Evolutionary conservation across 2,888 invertebrate genomes (phyloP), one percentile per base, ranked within the genome.

Genomic region (Brenthis ino): DNA sequence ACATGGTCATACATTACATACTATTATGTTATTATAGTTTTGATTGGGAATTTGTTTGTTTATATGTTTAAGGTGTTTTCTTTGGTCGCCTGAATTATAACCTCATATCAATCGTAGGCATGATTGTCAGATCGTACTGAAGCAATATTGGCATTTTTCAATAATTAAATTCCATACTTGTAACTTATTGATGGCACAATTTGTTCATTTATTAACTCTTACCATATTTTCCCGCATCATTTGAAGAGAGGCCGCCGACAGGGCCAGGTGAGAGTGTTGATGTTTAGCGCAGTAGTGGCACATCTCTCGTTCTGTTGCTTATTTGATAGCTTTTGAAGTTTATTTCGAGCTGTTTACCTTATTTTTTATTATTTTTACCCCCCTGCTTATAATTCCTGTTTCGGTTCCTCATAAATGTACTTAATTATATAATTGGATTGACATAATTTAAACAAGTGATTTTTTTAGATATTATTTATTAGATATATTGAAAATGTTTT

Each of bases 121-220:
- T 77, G 80, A 77, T 79, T 80, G 85, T 85, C 86, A 84, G 85
- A 81, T 67, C 20, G 16, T 68, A 68, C 47, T 63, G 47, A 73
- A 72, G 72, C 65, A 68, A 64, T 72, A 84, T 86, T 86, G 83
- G 81, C 82, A 78, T 78, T 73, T 69, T 73, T 76, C 75, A 74
- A 76, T 78, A 79, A 80, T 79, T 77, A 83, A 84, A 82, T 83
- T 82, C 64, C 57, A 55, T 58, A 47, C 16, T 68, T 68, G 65
- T 67, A 53, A 74, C 72, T 78, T 75, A 80, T 89, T 89, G 87
- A 89, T 85, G 71, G 90, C 89, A 90, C 88, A 89, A 47, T 81
- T 77, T 65, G 55, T 63, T 65, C 64, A 76, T 78, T 77, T 81
- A 84, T 80, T 85, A 85, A 86, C 82, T 85, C 83, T 66, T 75